Evolutionary conservation across 2,113 vertebrate genomes (phyloP), one percentile per base, ranked within the genome.

Genomic region (Potamarius usumacintae): DNA sequence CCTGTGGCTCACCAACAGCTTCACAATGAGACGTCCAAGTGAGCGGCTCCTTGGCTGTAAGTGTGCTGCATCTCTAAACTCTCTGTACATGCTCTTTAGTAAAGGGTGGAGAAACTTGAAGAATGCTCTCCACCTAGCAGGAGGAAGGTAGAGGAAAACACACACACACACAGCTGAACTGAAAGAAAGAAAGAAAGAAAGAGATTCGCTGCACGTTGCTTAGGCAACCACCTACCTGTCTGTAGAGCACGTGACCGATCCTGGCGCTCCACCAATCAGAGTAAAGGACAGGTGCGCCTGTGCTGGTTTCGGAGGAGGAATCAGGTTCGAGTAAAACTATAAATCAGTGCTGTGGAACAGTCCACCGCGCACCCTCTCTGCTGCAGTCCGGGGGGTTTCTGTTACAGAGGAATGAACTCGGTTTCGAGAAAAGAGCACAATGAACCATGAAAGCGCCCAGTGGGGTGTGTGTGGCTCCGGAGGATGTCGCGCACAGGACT

Each of bases 231-330:
- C 30, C 76, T 91, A 91, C 90, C 89, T 91, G 87, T 83, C 83
- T 87, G 50, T 27, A 74, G 3, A 22, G 22, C 90, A 91, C 87
- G 90, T 91, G 89, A 89, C 87, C 89, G 87, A 90, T 85, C 71
- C 88, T 82, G 48, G 42, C 74, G 30, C 71, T 80, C 78, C 82
- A 82, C 90, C 87, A 91, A 91, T 91, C 34, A 87, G 55, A 83
- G 84, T 12, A 58, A 52, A 76, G 87, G 27, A 88, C 90, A 91
- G 90, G 90, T 91, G 90, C 52, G 42, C 69, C 76, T n/a, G 14
- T 72, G 84, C 77, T 85, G 82, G 90, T 91, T 91, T 91, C 90
- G 90, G 90, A 91, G 90, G 90, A 84, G 90, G 88, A 91, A 89
- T 91, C 83, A 50, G 83, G 30, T 52, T 78, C 27, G 20, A 82